A percentile compares a stretch with the other conserved stretches of the same genome.
These are phyloP conservation scores for Schizopygopsis pylzovi DNA, from an alignment of 2,797 vertebrate genomes.

Conservation along the genomic window DNA sequence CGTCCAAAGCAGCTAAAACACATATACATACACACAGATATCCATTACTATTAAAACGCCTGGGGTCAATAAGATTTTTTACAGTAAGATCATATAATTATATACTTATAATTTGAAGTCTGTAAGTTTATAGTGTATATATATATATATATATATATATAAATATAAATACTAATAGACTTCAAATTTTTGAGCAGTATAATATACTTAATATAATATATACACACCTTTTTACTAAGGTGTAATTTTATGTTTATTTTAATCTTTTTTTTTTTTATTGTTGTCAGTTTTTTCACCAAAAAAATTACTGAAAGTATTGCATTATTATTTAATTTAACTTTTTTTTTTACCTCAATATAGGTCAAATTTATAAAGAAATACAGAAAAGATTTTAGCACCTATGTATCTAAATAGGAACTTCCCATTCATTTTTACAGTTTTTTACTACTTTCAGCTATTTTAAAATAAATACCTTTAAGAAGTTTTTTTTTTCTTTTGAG, in stretches of 20 bases:
- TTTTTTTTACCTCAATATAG: neutral
- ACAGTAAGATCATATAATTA: too few species aligned
- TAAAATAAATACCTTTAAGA: neutral
- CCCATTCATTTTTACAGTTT: neutral
- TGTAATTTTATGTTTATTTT: neutral
- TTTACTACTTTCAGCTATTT: neutral
- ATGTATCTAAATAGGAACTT: neutral
- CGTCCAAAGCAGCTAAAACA: slow-evolving; percentile 88
- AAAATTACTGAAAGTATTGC: too few species aligned
- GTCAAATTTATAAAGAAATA: neutral
- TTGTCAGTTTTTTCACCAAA: neutral
- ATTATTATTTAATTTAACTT: too few species aligned
- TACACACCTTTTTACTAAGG: neutral
- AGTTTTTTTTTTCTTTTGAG: neutral
- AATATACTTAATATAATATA: neutral
- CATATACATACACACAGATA: neutral
- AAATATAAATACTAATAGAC: too few species aligned
- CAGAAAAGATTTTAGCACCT: neutral
- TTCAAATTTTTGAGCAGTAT: neutral
- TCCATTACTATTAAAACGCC: neutral
- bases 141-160: too few species aligned
- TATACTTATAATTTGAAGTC: too few species aligned
- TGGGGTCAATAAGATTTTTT: neutral
- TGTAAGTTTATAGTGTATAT: too few species aligned
- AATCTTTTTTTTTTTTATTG: too few species aligned